Evolutionary conservation across 2,888 invertebrate species (phyloP).

Genomic region (Chrysopilus asiliformis): DNA sequence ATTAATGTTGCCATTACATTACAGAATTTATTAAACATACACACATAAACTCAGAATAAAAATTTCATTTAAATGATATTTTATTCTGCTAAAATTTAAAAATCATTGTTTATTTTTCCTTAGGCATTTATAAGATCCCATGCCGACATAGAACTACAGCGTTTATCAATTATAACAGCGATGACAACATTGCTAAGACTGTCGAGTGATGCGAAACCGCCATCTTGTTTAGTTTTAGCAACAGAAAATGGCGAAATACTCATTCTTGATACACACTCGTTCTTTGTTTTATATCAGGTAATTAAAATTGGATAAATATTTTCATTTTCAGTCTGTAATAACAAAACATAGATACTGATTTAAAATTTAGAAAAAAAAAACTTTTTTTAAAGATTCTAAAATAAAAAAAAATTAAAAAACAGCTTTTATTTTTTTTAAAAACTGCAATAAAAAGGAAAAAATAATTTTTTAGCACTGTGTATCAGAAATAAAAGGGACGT

Average conservation of each 20-base stretch:
- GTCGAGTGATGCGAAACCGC: constrained; percentile 56
- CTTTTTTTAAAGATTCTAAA: too few species aligned
- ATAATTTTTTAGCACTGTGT: too few species aligned
- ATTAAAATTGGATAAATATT: constrained; percentile 4
- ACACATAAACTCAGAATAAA: too few species aligned
- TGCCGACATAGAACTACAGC: constrained; percentile 30
- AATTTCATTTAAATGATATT: constrained; percentile 1
- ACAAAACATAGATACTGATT: background rate
- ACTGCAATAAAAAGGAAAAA: too few species aligned
- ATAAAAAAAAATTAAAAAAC: background rate
- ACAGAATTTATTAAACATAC: too few species aligned
- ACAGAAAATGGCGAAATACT: constrained; percentile 78
- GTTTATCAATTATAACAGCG: constrained; percentile 61
- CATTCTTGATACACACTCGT: constrained; percentile 81
- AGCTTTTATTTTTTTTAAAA: background rate
- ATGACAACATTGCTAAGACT: constrained; percentile 61
- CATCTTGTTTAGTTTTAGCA: constrained; percentile 73
- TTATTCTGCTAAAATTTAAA: background rate
- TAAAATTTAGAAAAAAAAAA: constrained; percentile 8
- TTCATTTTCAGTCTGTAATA: too few species aligned
- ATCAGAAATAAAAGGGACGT: too few species aligned
- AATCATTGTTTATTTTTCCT: background rate
- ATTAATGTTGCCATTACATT: too few species aligned
- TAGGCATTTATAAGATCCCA: constrained; percentile 36
- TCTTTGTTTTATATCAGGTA: constrained; percentile 60